These are phyloP conservation scores for Microplitis deprimator DNA, from an alignment of 2,888 invertebrate species.

Conservation along the genomic window DNA sequence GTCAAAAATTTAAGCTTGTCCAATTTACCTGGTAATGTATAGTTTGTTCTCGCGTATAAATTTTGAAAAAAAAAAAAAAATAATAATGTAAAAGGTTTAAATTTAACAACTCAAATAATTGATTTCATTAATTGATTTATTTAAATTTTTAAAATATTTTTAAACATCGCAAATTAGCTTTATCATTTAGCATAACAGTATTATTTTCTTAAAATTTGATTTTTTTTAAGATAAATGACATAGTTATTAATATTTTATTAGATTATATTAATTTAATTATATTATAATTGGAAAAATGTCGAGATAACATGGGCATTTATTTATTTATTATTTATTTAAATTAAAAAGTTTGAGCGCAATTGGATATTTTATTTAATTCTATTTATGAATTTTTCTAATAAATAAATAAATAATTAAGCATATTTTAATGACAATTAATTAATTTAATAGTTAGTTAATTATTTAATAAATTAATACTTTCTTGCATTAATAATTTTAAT, in stretches of 20 bases:
- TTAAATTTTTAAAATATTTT: slow-evolving; percentile 66
- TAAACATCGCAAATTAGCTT: slow-evolving; percentile 61
- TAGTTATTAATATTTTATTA: neutral
- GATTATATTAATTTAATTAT: slow-evolving; percentile 20
- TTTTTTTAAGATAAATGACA: slow-evolving; percentile 36
- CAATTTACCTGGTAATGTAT: too few species aligned
- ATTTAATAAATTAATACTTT: slow-evolving; percentile 30
- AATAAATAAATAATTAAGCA: slow-evolving; percentile 17
- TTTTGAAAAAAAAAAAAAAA: neutral
- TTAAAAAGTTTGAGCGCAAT: slow-evolving; percentile 15
- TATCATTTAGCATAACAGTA: slow-evolving; percentile 60
- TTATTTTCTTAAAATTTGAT: slow-evolving; percentile 47
- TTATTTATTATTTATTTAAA: slow-evolving; percentile 16
- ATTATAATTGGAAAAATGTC: slow-evolving; percentile 46
- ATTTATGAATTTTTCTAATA: slow-evolving; percentile 1
- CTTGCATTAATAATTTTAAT: slow-evolving; percentile 37
- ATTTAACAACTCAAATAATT: slow-evolving; percentile 21
- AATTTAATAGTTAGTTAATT: neutral
- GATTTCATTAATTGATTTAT: slow-evolving; percentile 62
- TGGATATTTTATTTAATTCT: neutral
- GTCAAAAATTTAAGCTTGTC: neutral
- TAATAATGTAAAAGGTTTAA: neutral
- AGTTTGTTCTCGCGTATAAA: neutral
- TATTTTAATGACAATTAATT: slow-evolving; percentile 29
- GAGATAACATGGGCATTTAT: slow-evolving; percentile 29